These are phyloP conservation scores for Ceratoteleas bidentatus DNA, from an alignment of 1,140 invertebrate species.

Conservation along the genomic window DNA sequence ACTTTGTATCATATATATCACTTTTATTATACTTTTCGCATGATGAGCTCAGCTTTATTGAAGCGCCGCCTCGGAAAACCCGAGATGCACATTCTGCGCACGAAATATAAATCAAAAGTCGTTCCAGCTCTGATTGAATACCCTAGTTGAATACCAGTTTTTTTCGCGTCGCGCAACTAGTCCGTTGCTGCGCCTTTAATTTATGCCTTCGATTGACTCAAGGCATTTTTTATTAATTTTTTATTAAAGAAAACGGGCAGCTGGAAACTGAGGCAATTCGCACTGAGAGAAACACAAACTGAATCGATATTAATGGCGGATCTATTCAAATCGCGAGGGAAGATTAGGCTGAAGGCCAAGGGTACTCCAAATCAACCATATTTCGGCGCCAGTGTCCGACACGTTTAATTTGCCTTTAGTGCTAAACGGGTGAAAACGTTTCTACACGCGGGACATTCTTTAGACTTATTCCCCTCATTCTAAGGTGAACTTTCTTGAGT, in stretches of 20 bases:
- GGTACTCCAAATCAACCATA: no score
- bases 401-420: no score
- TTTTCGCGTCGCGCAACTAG: constrained; percentile 3
- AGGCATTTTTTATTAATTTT: not conserved
- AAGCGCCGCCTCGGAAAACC: constrained; percentile 40
- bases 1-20: constrained; percentile 62
- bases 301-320: no score
- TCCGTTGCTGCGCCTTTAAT: not conserved
- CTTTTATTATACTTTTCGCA: constrained; percentile 62
- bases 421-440: no score
- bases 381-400: no score
- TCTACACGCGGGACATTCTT: no score
- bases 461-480: no score
- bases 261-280: not conserved
- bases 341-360: no score
- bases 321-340: no score
- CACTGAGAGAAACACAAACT: not conserved
- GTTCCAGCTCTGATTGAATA: constrained; percentile 21
- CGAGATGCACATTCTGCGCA: constrained; percentile 27
- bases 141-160: not conserved
- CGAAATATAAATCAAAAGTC: constrained; percentile 53
- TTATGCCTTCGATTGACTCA: not conserved
- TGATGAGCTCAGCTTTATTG: constrained; percentile 61
- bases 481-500: no score
- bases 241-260: not conserved